These are phyloP conservation scores for Ichneumon xanthorius DNA, from an alignment of 2,888 invertebrate species.

Conservation along the genomic window DNA sequence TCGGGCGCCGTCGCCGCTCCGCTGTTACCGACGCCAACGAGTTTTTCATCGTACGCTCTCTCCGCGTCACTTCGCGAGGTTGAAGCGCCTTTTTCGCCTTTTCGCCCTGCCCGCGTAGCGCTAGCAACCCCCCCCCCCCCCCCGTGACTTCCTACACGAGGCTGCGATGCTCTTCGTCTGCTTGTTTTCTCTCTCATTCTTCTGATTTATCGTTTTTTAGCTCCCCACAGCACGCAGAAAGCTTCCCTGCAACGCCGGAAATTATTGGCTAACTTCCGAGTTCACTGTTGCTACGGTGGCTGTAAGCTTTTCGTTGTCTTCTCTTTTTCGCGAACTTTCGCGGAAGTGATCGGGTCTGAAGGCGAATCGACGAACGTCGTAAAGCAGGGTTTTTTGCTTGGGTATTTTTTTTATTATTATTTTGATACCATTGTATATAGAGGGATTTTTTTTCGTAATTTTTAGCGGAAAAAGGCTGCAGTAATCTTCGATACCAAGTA, in stretches of 20 bases:
- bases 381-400: background rate
- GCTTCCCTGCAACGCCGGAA: conserved; percentile 21
- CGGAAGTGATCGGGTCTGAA: background rate
- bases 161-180: background rate
- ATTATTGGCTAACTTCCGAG: conserved; percentile 44
- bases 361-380: background rate
- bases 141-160: conserved; percentile 31
- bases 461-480: no score
- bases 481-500: no score
- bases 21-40: conserved; percentile 65
- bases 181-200: background rate
- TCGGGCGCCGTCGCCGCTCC: conserved; percentile 78
- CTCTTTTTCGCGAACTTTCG: background rate
- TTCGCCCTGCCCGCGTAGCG: conserved; percentile 38
- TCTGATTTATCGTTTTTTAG: conserved; percentile 20
- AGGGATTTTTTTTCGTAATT: no score
- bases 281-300: conserved; percentile 1
- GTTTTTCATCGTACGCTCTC: conserved; percentile 58
- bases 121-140: background rate
- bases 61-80: conserved; percentile 28
- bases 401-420: background rate
- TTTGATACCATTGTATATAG: no score
- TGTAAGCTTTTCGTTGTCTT: background rate
- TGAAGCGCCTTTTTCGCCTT: conserved; percentile 56
- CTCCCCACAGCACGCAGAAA: conserved; percentile 22